Percentiles rank a stretch among this genome's conserved stretches.
phyloP scores from a whole-genome alignment of 2,797 vertebrate species.

The Enteromius trimaculatus region DNA sequence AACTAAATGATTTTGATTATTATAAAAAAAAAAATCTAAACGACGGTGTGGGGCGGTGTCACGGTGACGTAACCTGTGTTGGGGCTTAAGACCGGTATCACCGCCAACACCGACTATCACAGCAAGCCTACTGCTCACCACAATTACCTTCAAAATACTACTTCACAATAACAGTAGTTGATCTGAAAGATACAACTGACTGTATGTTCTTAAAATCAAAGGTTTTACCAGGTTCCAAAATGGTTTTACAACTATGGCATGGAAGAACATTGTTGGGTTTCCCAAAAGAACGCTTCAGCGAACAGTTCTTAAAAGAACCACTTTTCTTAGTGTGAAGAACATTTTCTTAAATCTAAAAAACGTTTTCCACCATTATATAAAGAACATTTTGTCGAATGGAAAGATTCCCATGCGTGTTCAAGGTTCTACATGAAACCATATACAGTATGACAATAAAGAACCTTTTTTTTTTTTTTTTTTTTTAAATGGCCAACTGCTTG shows the following conservation, averaged over 20 bases:
- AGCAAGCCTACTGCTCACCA: neutral
- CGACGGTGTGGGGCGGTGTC: no score
- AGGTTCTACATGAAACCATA: neutral
- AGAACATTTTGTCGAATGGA: neutral
- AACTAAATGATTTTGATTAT: no score
- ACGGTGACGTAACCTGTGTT: no score
- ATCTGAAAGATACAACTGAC: neutral
- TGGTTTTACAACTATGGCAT: neutral
- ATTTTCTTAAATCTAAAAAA: neutral
- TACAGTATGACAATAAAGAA: neutral
- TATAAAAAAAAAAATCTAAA: no score
- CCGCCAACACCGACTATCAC: no score
- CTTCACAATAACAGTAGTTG: neutral
- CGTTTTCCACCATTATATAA: neutral
- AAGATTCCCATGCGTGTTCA: neutral
- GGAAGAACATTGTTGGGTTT: neutral
- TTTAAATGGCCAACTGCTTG: neutral
- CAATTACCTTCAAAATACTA: neutral
- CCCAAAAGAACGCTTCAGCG: neutral
- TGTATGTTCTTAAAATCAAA: neutral
- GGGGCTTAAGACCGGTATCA: no score
- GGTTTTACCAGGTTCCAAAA: neutral
- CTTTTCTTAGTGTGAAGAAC: neutral
- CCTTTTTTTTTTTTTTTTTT: neutral
- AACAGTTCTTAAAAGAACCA: neutral